phyloP scores from a whole-genome alignment of 2,888 invertebrate genomes.

The Sesamia inferens region DNA sequence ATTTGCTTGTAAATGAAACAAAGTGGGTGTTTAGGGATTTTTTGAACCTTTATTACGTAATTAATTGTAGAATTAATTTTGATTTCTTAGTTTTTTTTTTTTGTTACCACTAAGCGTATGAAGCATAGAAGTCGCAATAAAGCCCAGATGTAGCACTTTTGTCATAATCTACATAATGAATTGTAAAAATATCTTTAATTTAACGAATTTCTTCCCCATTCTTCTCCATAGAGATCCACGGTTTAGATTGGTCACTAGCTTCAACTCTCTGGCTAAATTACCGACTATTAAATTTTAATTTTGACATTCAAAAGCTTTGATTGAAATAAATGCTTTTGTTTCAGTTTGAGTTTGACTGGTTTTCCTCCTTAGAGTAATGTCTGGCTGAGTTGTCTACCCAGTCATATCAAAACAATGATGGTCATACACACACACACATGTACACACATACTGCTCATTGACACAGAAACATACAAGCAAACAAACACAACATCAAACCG shows the following conservation, averaged over 20 bases:
- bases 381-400: background rate
- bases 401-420: background rate
- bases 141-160: background rate
- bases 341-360: too few relatives aligned
- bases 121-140: too few relatives aligned
- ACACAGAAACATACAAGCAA: constrained; percentile 35
- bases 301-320: too few relatives aligned
- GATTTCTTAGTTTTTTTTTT: too few relatives aligned
- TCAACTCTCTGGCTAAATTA: too few relatives aligned
- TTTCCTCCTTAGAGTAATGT: background rate
- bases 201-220: too few relatives aligned
- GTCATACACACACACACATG: background rate
- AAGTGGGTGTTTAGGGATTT: constrained; percentile 1
- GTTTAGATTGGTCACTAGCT: too few relatives aligned
- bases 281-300: too few relatives aligned
- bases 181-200: too few relatives aligned
- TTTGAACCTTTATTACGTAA: background rate
- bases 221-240: too few relatives aligned
- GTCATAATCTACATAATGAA: background rate
- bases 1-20: constrained; percentile 6
- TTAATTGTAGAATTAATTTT: constrained; percentile 4
- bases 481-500: constrained; percentile 53
- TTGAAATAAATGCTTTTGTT: too few relatives aligned
- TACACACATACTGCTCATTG: background rate
- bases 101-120: background rate